Conservation (phyloP, 2,888 invertebrate species). For the Andrena flavipes region DNA sequence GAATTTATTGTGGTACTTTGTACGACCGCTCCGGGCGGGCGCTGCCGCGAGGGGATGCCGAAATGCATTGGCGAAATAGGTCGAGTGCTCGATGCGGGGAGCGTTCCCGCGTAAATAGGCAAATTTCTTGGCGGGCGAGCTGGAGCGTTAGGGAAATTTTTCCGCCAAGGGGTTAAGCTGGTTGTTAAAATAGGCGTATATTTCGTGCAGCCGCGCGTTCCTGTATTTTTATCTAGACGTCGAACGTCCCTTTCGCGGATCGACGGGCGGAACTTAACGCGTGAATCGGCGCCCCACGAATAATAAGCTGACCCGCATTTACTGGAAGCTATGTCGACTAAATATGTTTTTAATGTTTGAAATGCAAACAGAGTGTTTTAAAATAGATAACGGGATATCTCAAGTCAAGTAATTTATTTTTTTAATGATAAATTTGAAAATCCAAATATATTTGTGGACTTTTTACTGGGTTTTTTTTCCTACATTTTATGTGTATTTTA, state of each 20-base stretch:
- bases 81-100: constrained; percentile 38
- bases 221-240: not conserved
- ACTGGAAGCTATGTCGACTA: not conserved
- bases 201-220: not conserved
- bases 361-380: no score
- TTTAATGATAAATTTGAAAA: no score
- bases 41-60: constrained; percentile 30
- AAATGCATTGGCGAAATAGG: constrained; percentile 36
- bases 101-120: constrained; percentile 40
- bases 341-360: no score
- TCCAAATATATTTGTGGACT: no score
- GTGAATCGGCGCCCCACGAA: not conserved
- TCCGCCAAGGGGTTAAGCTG: not conserved
- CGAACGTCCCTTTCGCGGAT: constrained; percentile 5
- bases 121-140: constrained; percentile 31
- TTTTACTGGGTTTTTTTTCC: no score
- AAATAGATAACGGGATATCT: no score
- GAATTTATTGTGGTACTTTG: constrained; percentile 54
- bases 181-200: constrained; percentile 6
- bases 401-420: no score
- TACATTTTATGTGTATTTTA: no score
- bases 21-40: constrained; percentile 19
- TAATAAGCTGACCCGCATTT: constrained; percentile 4
- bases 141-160: constrained; percentile 23
- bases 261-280: not conserved